phyloP scores from a whole-genome alignment of 2,797 vertebrate genomes.

The Phoxinus dragarum region DNA sequence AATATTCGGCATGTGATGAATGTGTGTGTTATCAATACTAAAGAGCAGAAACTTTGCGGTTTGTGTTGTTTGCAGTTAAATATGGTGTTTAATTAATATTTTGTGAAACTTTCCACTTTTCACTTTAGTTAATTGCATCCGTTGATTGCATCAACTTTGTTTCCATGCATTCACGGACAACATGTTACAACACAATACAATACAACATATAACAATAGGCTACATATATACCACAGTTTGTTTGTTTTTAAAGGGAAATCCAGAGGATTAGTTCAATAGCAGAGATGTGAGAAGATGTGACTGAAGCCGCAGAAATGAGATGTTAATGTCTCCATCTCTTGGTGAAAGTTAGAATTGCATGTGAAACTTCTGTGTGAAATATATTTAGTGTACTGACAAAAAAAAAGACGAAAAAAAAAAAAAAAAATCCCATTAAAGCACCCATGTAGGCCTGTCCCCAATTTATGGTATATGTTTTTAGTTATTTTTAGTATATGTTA shows the following conservation, averaged over 20 bases:
- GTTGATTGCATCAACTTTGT: not conserved
- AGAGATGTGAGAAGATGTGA: not conserved
- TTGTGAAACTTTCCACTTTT: not conserved
- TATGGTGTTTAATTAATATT: not conserved
- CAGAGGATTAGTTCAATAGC: not conserved
- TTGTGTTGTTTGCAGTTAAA: not conserved
- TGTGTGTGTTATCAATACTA: not conserved
- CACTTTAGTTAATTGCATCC: not conserved
- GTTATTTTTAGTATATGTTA: too few species aligned
- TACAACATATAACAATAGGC: not conserved
- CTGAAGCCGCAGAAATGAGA: not conserved
- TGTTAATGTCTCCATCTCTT: constrained; percentile 40
- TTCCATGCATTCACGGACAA: not conserved
- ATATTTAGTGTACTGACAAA: not conserved
- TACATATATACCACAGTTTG: too few species aligned
- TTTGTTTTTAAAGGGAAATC: not conserved
- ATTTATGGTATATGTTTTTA: too few species aligned
- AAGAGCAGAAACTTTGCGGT: not conserved
- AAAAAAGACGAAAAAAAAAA: too few species aligned
- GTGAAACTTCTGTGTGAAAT: not conserved
- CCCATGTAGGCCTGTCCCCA: too few species aligned
- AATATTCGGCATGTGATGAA: not conserved
- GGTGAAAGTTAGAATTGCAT: constrained; percentile 9
- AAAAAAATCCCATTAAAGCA: too few species aligned
- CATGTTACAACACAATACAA: not conserved